Percentiles rank a stretch among this genome's conserved stretches.
phyloP scores from a whole-genome alignment of 2,113 vertebrate genomes.

The Telmatochromis sp. region DNA sequence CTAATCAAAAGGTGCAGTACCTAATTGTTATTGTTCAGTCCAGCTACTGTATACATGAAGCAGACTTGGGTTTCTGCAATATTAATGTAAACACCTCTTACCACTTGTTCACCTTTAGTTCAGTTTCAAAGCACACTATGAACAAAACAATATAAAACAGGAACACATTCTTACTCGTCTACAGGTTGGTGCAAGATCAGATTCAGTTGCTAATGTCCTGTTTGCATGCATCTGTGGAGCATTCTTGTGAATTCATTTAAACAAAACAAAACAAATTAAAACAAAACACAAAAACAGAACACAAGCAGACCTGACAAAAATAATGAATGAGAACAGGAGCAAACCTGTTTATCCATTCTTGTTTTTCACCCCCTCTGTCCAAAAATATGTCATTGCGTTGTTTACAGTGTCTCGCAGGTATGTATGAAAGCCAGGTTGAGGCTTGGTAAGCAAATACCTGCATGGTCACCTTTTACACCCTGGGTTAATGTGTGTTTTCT shows the following conservation, averaged over 20 bases:
- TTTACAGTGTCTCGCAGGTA: neutral
- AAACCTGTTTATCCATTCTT: neutral
- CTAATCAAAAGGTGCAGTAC: constrained; percentile 3
- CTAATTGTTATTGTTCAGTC: constrained; percentile 33
- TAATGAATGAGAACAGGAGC: neutral
- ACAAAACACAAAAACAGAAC: neutral
- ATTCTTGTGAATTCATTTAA: neutral
- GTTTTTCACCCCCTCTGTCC: neutral
- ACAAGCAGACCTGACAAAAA: neutral
- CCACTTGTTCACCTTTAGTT: neutral
- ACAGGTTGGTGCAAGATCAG: neutral
- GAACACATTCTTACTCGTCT: neutral
- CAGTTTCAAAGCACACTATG: neutral
- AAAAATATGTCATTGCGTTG: neutral
- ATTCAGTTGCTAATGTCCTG: neutral
- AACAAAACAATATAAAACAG: neutral
- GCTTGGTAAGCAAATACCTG: constrained; percentile 25
- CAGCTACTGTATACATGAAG: neutral
- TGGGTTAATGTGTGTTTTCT: constrained; percentile 4
- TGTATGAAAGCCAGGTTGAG: neutral
- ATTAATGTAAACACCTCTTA: neutral
- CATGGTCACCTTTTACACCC: constrained; percentile 40
- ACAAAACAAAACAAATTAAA: neutral
- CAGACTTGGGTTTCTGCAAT: neutral
- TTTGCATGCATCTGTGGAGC: neutral